Conservation (phyloP, 2,888 invertebrate genomes). For the Chloroclystis v-ata region DNA sequence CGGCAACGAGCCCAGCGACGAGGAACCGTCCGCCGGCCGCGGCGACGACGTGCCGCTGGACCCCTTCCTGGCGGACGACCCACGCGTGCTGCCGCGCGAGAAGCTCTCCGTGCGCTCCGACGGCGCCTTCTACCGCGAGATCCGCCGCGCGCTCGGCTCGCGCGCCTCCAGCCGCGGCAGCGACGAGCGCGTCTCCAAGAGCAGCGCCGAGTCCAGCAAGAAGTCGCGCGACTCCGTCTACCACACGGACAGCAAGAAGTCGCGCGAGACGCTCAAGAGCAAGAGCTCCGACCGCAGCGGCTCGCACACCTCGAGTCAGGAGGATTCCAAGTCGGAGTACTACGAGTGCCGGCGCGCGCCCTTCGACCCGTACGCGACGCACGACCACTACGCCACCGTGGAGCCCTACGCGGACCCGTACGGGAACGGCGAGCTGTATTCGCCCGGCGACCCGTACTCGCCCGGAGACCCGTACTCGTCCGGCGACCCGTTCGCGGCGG, state of each 20-base stretch:
- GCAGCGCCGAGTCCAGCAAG: slow-evolving; percentile 81
- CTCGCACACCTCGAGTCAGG: slow-evolving; percentile 82
- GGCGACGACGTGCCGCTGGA: slow-evolving; percentile 84
- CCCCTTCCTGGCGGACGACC: slow-evolving; percentile 87
- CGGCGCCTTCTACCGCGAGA: slow-evolving; percentile 84
- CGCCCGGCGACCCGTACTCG: background rate
- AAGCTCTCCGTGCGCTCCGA: slow-evolving; percentile 85
- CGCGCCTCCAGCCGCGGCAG: slow-evolving; percentile 84
- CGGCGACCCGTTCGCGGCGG: slow-evolving; percentile 42
- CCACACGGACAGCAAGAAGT: slow-evolving; percentile 82
- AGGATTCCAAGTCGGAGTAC: slow-evolving; percentile 85
- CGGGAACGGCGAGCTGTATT: slow-evolving; percentile 6
- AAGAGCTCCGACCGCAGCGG: slow-evolving; percentile 80
- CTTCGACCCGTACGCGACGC: slow-evolving; percentile 47
- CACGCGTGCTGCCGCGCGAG: slow-evolving; percentile 84
- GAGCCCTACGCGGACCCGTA: slow-evolving; percentile 42
- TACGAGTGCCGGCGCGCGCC: slow-evolving; percentile 80
- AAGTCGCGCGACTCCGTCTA: slow-evolving; percentile 81
- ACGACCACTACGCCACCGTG: slow-evolving; percentile 2
- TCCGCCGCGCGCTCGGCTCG: slow-evolving; percentile 80
- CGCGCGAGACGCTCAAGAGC: slow-evolving; percentile 80
- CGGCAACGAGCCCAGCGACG: slow-evolving; percentile 86
- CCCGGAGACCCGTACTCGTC: slow-evolving; percentile 36
- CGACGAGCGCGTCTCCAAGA: slow-evolving; percentile 81
- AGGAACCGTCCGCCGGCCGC: slow-evolving; percentile 75